These are phyloP conservation scores for Eudasyphora cyanicolor DNA, from an alignment of 2,888 invertebrate species.

Conservation along the genomic window DNA sequence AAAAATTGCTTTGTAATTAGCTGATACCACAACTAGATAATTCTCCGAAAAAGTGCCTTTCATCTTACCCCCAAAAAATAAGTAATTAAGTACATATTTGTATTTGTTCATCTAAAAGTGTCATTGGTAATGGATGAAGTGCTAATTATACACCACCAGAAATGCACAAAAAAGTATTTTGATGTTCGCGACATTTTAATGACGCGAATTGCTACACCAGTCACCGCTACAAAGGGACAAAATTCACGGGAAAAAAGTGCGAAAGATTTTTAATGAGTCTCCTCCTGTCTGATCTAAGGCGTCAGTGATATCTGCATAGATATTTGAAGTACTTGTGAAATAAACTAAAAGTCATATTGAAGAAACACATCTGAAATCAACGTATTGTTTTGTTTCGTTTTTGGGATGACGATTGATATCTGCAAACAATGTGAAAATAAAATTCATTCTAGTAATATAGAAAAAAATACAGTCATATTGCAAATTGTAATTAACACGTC, in stretches of 20 bases:
- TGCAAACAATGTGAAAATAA: no score
- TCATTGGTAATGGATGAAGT: constrained; percentile 12
- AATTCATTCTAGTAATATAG: no score
- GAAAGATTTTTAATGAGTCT: constrained; percentile 47
- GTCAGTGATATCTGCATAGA: constrained; percentile 44
- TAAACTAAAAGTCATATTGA: not conserved
- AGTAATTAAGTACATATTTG: not conserved
- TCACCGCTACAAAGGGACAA: constrained; percentile 3
- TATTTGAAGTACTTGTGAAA: not conserved
- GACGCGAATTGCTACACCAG: constrained; percentile 42
- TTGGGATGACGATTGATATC: no score
- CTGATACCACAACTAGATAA: not conserved
- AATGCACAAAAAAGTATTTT: constrained; percentile 29
- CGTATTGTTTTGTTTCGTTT: not conserved
- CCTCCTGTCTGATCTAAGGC: constrained; percentile 47
- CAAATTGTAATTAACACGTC: no score
- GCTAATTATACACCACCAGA: constrained; percentile 19
- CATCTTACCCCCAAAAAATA: not conserved
- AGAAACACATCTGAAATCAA: constrained; percentile 26
- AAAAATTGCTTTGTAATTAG: not conserved
- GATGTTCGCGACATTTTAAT: constrained; percentile 45
- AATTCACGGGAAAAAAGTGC: constrained; percentile 17
- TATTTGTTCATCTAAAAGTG: not conserved
- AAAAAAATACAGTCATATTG: no score
- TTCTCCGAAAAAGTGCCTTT: not conserved